Base-by-base conservation (phyloP, 2,888 invertebrate genomes). In the Drosophila atroscutellata region DNA sequence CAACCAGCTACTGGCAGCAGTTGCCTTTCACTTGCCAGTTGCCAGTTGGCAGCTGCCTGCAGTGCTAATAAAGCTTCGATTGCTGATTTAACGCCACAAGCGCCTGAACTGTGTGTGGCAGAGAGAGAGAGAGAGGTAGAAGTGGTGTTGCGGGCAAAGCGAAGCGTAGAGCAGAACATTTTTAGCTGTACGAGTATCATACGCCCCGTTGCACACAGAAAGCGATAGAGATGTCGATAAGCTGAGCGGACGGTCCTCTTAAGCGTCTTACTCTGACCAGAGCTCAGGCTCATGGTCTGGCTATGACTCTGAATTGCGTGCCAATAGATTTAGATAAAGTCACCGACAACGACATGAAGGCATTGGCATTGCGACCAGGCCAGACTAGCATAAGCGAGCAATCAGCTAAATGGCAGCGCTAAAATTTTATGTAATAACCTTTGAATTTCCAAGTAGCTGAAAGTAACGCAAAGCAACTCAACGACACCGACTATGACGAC, bases 381-480 rank as follows among this genome's bases (percentile, higher is more conserved):
- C 37, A 65, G 60, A 76, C 59, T 77, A 8, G 24, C 45, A 45
- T 45, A 78, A 89, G 80, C 76, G 81, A 78, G 74, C 86, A 87
- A 90, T 87, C 86, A 87, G 75, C 89, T 77, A 83, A 90, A 90
- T 90, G 90, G 83, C 86, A 81, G 68, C 71, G 86, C 90, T 90
- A 73, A 90, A 90, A 86, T 90, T 90, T 90, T 86, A 87, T 87
- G 86, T 88, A 90, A 87, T 87, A 87, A 80, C 90, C 86, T 88
- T 86, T 88, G 90, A 90, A 87, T 87, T 81, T 83, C 65, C 77
- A 87, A 87, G 89, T 85, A 79, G 81, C 77, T 75, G 57, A 75
- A 45, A 24, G 45, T 24, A 24, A 8, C 45, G 45, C 45, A 45
- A 20, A 20, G 42, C 42, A 20, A 42, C 39, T 66, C 69, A 28